Percentiles rank a stretch among this genome's conserved stretches.
Evolutionary conservation across 2,888 invertebrate genomes (phyloP).

Genomic region (Drosophila cognata): DNA sequence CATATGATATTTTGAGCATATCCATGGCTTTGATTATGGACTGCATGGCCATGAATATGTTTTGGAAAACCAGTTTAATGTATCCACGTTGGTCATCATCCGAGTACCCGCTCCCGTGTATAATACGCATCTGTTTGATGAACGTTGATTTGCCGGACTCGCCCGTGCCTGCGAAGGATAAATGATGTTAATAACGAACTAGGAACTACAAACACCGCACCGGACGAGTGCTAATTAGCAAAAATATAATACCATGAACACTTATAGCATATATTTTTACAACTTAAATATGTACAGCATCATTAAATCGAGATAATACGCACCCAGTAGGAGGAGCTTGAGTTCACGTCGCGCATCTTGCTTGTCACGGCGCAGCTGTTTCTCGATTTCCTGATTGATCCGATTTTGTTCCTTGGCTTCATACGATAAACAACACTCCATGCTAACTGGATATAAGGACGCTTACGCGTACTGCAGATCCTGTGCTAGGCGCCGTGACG

Average conservation of each 20-base stretch:
- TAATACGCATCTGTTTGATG: slow-evolving; percentile 99
- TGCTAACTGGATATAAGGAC: slow-evolving; percentile 86
- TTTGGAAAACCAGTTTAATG: slow-evolving; percentile 99
- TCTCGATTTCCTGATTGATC: slow-evolving; percentile 99
- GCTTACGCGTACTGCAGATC: slow-evolving; percentile 76
- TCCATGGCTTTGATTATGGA: slow-evolving; percentile 99
- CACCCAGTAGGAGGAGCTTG: slow-evolving; percentile 98
- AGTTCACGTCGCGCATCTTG: slow-evolving; percentile 98
- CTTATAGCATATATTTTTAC: not conserved
- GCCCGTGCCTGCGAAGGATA: slow-evolving; percentile 88
- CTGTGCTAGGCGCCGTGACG: slow-evolving; percentile 69
- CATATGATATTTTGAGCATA: slow-evolving; percentile 98
- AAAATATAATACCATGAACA: slow-evolving; percentile 42
- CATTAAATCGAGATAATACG: slow-evolving; percentile 83
- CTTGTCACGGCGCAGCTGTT: slow-evolving; percentile 99
- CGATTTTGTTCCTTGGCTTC: slow-evolving; percentile 99
- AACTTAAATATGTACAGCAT: slow-evolving; percentile 7
- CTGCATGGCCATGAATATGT: slow-evolving; percentile 99
- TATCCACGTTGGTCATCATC: slow-evolving; percentile 99
- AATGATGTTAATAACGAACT: slow-evolving; percentile 16
- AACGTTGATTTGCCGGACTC: slow-evolving; percentile 99
- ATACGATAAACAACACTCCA: slow-evolving; percentile 99
- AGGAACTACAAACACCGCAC: slow-evolving; percentile 5
- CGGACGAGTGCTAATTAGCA: slow-evolving; percentile 29
- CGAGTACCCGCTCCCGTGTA: slow-evolving; percentile 99